Evolutionary conservation across 2,888 invertebrate genomes (phyloP), one percentile per base, ranked within the genome.

Genomic region (Arrhopalites spinosus): DNA sequence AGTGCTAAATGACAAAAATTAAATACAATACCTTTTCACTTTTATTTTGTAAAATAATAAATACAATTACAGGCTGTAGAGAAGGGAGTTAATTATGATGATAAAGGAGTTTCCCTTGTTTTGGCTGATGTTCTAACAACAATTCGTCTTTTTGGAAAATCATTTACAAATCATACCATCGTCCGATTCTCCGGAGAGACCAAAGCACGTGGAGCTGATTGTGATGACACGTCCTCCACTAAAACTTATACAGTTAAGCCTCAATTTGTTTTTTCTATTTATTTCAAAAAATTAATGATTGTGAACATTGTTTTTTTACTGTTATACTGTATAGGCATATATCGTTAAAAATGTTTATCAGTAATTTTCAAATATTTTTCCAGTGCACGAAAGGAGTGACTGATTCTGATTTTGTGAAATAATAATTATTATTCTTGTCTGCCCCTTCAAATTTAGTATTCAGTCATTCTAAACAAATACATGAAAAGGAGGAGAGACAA

Each of bases 131-230:
- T 68, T 3, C 30, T 72, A 8, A 72, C 80, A 13, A 78, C 79
- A 3, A 77, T 82, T 25, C 78, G 81, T 43, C 67, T 82, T 5
- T 81, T 82, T 74, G 82, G 82, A 0, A 76, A 73, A n/a, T 75
- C 77, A 53, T 82, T 82, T 72, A 80, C 80, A 30, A 81, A 81
- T 74, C 71, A 80, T 56, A 82, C 81, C 11, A 78, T 81, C 8
- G 79, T 83, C 11, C 71, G 79, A 20, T 83, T 83, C 67, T 81
- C 78, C 3, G 78, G 77, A 11, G 82, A 81, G 47, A 56, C 78
- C 23, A 80, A 75, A 45, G 69, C 67, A 11, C 59, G 77, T 23
- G 81, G 81, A 15, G 73, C 74, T 2, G 80, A 78, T 61, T 82
- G 82, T 64, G 79, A 80, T 64, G 81, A 79, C 43, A 68, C 74